Base-by-base conservation (phyloP, 2,797 vertebrate genomes). In the Anolis apletophallus region DNA sequence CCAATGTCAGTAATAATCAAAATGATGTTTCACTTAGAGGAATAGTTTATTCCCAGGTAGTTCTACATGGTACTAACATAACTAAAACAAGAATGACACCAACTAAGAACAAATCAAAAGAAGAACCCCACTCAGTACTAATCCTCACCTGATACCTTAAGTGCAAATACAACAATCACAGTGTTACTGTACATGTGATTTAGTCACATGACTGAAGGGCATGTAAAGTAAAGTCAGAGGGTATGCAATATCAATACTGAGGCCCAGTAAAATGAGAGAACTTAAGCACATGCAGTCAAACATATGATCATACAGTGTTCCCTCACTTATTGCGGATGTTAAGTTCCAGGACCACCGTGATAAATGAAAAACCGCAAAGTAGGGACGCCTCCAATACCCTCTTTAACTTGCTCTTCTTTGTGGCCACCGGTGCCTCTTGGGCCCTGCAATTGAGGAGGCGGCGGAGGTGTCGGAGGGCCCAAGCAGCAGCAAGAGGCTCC, bases 1-100 rank as follows among this genome's bases (percentile, higher is more conserved):
- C 93, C 94, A 85, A 93, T 96, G 96, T 97, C 96, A 94, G 94
- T 94, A 96, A 94, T 96, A 96, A 97, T 97, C 97, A 97, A 96
- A 97, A 96, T 91, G 91, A 90, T 93, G 96, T 95, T 96, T 97
- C 95, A 97, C 97, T 95, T 96, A 96, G 96, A 97, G 96, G 89
- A 95, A 93, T 93, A 94, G 92, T 93, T 94, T 95, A 94, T 93
- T 94, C 88, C 89, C 93, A 95, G 93, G 91, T 96, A 95, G 88
- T 94, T 91, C 85, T 85, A 57, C 88, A 91, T 88, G 93, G 86
- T 93, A 91, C 88, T 93, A 94, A 93, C 92, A 94, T 90, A 94
- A 88, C 88, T 81, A 93, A 92, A 93, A 94, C 92, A 94, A 86
- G 90, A 91, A 92, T 93, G 93, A 94, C 92, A 95, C 94, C 87